Conservation (phyloP, 2,888 invertebrate species). For the Prosopocoilus inquinatus region DNA sequence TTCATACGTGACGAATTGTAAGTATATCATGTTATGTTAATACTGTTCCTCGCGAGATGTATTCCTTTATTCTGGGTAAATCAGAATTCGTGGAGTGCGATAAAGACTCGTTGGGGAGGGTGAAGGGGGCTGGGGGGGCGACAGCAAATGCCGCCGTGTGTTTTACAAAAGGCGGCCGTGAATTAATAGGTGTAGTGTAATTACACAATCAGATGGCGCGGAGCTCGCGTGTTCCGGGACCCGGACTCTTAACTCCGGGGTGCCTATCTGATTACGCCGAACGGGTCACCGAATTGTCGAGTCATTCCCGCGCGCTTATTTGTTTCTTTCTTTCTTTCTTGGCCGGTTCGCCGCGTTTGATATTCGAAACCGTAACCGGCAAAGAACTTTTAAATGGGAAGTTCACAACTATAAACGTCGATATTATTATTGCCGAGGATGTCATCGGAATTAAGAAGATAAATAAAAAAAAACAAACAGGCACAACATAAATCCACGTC, state of each 20-base stretch:
- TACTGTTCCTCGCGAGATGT: slow-evolving; percentile 20
- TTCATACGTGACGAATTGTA: no score
- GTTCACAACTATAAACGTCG: no score
- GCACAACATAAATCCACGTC: no score
- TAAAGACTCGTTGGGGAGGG: slow-evolving; percentile 26
- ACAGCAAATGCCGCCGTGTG: slow-evolving; percentile 22
- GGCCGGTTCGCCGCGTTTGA: no score
- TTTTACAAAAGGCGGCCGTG: slow-evolving; percentile 32
- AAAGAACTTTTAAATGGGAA: no score
- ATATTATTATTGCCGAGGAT: no score
- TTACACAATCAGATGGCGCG: slow-evolving; percentile 39
- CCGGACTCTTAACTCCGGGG: slow-evolving; percentile 33
- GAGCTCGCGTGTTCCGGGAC: slow-evolving; percentile 35
- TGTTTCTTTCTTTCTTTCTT: not conserved
- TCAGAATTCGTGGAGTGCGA: slow-evolving; percentile 24
- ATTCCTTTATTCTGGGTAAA: slow-evolving; percentile 29
- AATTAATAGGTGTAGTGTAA: slow-evolving; percentile 38
- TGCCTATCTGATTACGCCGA: slow-evolving; percentile 34
- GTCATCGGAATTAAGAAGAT: no score
- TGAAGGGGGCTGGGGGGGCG: no score
- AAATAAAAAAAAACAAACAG: no score
- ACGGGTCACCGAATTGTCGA: slow-evolving; percentile 25
- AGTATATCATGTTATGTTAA: no score
- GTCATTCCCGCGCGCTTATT: slow-evolving; percentile 21
- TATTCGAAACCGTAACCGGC: no score